These are phyloP conservation scores for Parotia lawesii DNA, from an alignment of 2,113 vertebrate genomes.

Conservation along the genomic window DNA sequence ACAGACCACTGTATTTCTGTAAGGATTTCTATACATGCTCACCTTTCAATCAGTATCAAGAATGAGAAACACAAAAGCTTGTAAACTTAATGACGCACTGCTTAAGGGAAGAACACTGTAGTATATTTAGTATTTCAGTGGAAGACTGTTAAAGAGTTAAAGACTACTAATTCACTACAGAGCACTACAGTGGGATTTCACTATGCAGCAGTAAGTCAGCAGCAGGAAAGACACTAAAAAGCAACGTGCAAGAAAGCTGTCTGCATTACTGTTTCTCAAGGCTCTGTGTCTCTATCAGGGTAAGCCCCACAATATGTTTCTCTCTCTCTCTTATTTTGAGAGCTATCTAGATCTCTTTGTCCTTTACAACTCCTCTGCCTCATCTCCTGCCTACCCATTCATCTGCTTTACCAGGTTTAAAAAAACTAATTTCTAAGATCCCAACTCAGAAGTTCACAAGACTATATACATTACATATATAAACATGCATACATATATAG, in stretches of 20 bases:
- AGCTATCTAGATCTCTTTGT: not conserved
- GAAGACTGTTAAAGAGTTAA: not conserved
- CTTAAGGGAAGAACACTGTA: not conserved
- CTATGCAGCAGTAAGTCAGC: not conserved
- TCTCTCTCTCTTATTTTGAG: not conserved
- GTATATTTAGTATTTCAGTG: not conserved
- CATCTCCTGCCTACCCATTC: not conserved
- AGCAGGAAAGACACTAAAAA: not conserved
- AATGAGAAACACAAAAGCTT: not conserved
- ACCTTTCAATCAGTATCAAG: not conserved
- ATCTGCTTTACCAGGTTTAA: not conserved
- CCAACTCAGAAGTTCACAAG: not conserved
- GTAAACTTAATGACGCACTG: not conserved
- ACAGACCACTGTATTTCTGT: not conserved
- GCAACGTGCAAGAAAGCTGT: not conserved
- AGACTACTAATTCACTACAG: not conserved
- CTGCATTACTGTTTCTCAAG: not conserved
- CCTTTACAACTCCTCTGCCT: not conserved
- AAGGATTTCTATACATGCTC: not conserved
- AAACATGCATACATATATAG: not conserved
- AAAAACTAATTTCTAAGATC: not conserved
- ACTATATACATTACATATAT: not conserved
- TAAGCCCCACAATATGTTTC: not conserved
- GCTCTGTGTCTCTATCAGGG: not conserved
- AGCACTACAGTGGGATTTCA: not conserved